Percentiles rank a stretch among this genome's conserved stretches.
Evolutionary conservation across 2,797 vertebrate species (phyloP).

Genomic region (Anguilla obscura): DNA sequence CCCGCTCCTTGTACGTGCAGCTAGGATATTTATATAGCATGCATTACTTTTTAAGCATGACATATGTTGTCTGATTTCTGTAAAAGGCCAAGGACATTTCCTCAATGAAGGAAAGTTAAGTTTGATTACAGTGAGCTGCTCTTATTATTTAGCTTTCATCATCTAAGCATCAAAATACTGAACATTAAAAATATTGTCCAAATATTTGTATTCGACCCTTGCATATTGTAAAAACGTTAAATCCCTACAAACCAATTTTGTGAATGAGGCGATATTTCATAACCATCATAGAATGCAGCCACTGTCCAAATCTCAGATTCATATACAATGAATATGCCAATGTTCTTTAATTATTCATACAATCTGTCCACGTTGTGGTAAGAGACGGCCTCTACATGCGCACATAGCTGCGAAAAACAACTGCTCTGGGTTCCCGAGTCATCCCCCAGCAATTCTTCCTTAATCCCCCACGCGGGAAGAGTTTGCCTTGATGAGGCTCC

Average conservation of each 20-base stretch:
- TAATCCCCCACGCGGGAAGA: constrained; percentile 10
- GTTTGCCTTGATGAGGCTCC: constrained; percentile 5
- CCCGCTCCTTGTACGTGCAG: background rate
- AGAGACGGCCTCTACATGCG: background rate
- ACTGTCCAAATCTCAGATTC: background rate
- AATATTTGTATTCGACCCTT: background rate
- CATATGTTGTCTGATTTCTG: background rate
- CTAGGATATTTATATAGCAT: no score
- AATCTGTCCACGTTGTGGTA: constrained; percentile 11
- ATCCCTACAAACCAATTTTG: background rate
- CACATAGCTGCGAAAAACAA: background rate
- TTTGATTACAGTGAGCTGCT: background rate
- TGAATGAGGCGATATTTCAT: background rate
- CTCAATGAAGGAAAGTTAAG: background rate
- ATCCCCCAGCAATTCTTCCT: background rate
- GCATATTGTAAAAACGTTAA: background rate
- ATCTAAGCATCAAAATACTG: background rate
- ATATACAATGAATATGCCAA: background rate
- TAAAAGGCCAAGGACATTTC: background rate
- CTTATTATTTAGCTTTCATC: background rate
- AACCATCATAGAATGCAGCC: background rate
- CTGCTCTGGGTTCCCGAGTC: background rate
- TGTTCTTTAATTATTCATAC: constrained; percentile 17
- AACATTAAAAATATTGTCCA: background rate
- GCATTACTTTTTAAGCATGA: background rate